Evolutionary conservation across 2,113 vertebrate species (phyloP).

Genomic region (Plecotus auritus): DNA sequence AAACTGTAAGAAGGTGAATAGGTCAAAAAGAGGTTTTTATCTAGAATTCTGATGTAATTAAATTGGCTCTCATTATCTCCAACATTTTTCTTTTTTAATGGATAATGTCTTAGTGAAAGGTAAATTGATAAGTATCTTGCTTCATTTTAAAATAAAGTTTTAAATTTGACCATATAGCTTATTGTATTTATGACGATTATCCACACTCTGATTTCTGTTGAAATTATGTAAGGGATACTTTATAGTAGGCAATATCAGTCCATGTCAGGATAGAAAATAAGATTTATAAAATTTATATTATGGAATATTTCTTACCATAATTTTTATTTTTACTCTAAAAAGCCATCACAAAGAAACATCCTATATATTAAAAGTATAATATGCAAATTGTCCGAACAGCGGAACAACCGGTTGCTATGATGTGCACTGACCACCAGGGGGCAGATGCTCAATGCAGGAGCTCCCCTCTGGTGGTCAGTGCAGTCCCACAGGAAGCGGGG

Average conservation of each 20-base stretch:
- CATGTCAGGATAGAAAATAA: neutral
- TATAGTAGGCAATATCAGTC: neutral
- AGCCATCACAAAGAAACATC: neutral
- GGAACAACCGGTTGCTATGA: no score
- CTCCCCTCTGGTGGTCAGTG: no score
- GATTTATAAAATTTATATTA: neutral
- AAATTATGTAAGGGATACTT: neutral
- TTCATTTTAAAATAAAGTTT: neutral
- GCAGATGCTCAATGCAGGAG: no score
- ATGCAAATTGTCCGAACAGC: no score
- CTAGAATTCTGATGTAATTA: constrained; percentile 1
- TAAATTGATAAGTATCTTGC: neutral
- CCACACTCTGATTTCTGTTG: neutral
- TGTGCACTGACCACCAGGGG: no score
- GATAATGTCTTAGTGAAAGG: neutral
- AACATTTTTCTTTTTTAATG: neutral
- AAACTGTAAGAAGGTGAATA: neutral
- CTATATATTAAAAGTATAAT: no score
- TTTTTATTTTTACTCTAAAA: neutral
- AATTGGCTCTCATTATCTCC: neutral
- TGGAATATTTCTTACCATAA: neutral
- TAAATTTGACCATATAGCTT: neutral
- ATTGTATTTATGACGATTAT: neutral
- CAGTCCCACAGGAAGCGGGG: no score
- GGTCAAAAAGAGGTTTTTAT: neutral